phyloP scores from a whole-genome alignment of 2,888 invertebrate species.

The Papilio demoleus region DNA sequence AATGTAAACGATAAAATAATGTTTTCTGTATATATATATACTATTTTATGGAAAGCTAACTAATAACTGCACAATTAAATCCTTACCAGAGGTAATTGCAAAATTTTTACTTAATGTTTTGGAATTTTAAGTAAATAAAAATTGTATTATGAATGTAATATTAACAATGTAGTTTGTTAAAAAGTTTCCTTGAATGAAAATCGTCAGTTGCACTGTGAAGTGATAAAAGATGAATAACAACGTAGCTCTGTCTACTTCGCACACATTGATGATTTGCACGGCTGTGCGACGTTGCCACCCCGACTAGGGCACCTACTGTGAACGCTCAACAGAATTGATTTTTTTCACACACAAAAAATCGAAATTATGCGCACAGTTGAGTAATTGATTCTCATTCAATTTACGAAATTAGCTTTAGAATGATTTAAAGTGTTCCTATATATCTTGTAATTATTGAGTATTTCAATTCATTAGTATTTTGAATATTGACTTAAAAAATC shows the following conservation, averaged over 20 bases:
- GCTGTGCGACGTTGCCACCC: conserved; percentile 35
- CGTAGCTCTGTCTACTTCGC: not conserved
- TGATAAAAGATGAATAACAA: conserved; percentile 30
- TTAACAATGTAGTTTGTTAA: conserved; percentile 9
- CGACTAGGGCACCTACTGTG: conserved; percentile 22
- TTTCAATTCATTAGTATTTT: no score
- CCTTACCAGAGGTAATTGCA: no score
- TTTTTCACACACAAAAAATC: conserved; percentile 26
- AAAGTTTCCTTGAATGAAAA: conserved; percentile 30
- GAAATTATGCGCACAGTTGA: not conserved
- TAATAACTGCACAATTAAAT: no score
- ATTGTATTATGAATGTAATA: not conserved
- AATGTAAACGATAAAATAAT: no score
- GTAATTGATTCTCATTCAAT: conserved; percentile 13
- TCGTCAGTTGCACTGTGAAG: conserved; percentile 18
- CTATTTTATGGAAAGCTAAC: no score
- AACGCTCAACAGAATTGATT: conserved; percentile 23
- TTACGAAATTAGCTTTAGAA: no score
- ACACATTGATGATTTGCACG: conserved; percentile 22
- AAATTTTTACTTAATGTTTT: no score
- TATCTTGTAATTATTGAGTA: no score
- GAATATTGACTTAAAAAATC: no score
- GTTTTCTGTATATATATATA: no score
- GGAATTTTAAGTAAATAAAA: not conserved
- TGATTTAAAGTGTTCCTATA: no score